phyloP scores from a whole-genome alignment of 2,797 vertebrate species.

The Okamejei kenojei region DNA sequence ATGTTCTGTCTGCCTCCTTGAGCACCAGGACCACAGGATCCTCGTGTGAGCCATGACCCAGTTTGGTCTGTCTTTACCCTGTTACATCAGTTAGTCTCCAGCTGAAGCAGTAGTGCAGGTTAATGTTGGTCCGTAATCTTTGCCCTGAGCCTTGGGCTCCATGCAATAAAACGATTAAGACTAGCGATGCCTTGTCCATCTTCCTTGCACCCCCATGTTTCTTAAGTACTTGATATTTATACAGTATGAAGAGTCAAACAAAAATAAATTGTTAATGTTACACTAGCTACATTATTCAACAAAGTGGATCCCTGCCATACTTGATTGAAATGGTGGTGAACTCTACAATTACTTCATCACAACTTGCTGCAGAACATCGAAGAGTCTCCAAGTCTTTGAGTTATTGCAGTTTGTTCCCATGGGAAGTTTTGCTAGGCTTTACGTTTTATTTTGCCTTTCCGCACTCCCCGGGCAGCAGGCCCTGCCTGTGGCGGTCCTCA shows the following conservation, averaged over 20 bases:
- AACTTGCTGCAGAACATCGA: constrained; percentile 21
- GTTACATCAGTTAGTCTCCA: neutral
- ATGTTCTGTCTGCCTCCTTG: neutral
- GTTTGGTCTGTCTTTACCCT: neutral
- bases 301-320: constrained; percentile 91
- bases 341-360: constrained; percentile 36
- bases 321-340: constrained; percentile 72
- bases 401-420: constrained; percentile 85
- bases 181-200: neutral
- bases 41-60: neutral
- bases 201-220: neutral
- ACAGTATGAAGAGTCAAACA: constrained; percentile 72
- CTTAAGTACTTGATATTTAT: constrained; percentile 60
- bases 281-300: constrained; percentile 86
- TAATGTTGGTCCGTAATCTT: neutral
- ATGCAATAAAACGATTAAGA: constrained; percentile 25
- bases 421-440: constrained; percentile 39
- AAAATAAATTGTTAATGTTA: constrained; percentile 95
- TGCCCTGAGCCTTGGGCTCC: constrained; percentile 23
- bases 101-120: neutral
- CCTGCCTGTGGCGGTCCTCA: constrained; percentile 56
- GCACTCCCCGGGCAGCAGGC: constrained; percentile 44
- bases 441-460: constrained; percentile 56
- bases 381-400: constrained; percentile 54
- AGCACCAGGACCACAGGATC: neutral